Percentiles rank a stretch among this genome's conserved stretches.
phyloP scores from a whole-genome alignment of 2,888 invertebrate genomes.

The Mimumesa dahlbomi region DNA sequence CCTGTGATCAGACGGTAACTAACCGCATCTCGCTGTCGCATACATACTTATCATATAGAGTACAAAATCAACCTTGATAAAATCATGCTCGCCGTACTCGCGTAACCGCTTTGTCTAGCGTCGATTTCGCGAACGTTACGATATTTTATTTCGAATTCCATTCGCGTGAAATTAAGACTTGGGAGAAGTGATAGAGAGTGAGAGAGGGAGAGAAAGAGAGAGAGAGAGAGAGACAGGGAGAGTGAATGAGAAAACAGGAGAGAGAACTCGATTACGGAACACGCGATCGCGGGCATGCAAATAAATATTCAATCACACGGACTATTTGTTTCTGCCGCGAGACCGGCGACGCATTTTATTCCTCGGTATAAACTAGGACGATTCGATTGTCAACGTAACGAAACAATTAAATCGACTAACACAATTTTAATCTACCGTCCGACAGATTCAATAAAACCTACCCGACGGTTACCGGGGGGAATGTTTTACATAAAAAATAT shows the following conservation, averaged over 20 bases:
- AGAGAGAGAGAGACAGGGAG: too few relatives aligned
- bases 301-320: constrained; percentile 52
- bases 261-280: neutral
- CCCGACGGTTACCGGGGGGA: too few relatives aligned
- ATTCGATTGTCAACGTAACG: neutral
- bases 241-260: too few relatives aligned
- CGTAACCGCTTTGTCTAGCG: too few relatives aligned
- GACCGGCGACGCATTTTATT: neutral
- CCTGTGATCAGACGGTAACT: constrained; percentile 75
- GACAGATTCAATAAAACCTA: neutral
- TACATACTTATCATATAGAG: constrained; percentile 49
- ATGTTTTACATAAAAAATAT: too few relatives aligned
- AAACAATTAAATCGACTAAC: constrained; percentile 27
- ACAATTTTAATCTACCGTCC: constrained; percentile 17
- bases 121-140: neutral
- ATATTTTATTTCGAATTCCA: constrained; percentile 5
- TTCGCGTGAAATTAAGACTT: constrained; percentile 20
- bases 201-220: too few relatives aligned
- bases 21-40: constrained; percentile 66
- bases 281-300: constrained; percentile 22
- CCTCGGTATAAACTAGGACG: neutral
- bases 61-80: neutral
- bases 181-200: neutral
- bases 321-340: too few relatives aligned
- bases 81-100: too few relatives aligned